Percentiles rank a stretch among this genome's conserved stretches.
Evolutionary conservation across 2,888 invertebrate genomes (phyloP).

Genomic region (Eupelmus urozonus): DNA sequence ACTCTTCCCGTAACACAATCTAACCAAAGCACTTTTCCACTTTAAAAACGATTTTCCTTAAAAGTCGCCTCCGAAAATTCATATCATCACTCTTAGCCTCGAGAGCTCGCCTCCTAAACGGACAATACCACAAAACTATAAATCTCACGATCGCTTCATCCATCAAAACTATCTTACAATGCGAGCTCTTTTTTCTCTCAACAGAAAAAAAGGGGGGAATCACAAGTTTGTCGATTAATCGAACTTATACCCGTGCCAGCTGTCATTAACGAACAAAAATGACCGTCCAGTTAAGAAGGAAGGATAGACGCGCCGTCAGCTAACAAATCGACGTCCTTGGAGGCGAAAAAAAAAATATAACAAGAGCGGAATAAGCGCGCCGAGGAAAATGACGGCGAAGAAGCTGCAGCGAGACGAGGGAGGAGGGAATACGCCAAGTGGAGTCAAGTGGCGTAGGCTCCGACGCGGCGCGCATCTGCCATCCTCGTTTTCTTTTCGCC

Average conservation of each 20-base stretch:
- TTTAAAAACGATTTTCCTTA: too few relatives aligned
- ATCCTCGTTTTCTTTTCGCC: slow-evolving; percentile 18
- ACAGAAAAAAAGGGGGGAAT: not conserved
- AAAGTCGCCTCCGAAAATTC: too few relatives aligned
- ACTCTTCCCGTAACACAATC: too few relatives aligned
- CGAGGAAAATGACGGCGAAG: not conserved
- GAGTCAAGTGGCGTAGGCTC: slow-evolving; percentile 71
- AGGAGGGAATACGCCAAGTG: slow-evolving; percentile 65
- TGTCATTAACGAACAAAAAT: not conserved
- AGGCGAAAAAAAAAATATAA: not conserved
- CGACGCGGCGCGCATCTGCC: slow-evolving; percentile 61
- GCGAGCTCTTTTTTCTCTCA: too few relatives aligned
- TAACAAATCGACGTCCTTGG: slow-evolving; percentile 37
- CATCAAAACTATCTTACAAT: too few relatives aligned
- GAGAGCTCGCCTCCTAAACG: too few relatives aligned
- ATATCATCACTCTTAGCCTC: too few relatives aligned
- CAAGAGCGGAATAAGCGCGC: slow-evolving; percentile 12
- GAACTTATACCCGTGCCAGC: not conserved
- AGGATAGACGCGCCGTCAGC: not conserved
- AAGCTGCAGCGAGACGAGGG: too few relatives aligned
- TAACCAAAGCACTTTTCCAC: too few relatives aligned
- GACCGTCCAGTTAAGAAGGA: not conserved
- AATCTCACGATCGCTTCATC: too few relatives aligned
- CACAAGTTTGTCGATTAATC: not conserved
- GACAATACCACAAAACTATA: too few relatives aligned